A percentile compares a stretch with the other conserved stretches of the same genome.
phyloP scores from a whole-genome alignment of 2,113 vertebrate genomes.

The Physeter macrocephalus region DNA sequence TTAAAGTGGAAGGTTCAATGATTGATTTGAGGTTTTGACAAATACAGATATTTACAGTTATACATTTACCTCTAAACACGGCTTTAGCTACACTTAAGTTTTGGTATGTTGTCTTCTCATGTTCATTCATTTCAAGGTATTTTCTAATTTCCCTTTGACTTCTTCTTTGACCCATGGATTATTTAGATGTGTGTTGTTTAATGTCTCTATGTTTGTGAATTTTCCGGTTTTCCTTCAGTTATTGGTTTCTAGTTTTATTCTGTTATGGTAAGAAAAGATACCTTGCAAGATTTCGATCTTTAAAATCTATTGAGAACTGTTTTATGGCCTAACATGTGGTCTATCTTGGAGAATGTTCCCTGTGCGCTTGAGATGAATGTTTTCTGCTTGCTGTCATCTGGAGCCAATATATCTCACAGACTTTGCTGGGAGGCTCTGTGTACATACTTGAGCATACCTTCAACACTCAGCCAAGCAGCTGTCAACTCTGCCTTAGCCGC shows the following conservation, averaged over 20 bases:
- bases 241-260: background rate
- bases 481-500: background rate
- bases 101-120: background rate
- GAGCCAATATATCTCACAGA: background rate
- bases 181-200: background rate
- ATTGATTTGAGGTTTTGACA: background rate
- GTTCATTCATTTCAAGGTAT: background rate
- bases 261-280: background rate
- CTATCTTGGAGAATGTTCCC: background rate
- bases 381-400: background rate
- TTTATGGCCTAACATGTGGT: background rate
- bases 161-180: background rate
- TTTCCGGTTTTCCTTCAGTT: background rate
- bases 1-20: background rate
- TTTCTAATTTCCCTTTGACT: background rate
- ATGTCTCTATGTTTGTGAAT: background rate
- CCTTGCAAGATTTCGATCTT: background rate
- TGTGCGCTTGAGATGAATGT: background rate
- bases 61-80: background rate
- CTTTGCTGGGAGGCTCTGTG: background rate
- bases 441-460: background rate
- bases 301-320: background rate
- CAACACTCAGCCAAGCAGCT: accelerated
- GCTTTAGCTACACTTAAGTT: background rate
- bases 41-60: background rate